These are phyloP conservation scores for Trichechus manatus DNA, from an alignment of 2,113 vertebrate genomes.

Conservation along the genomic window DNA sequence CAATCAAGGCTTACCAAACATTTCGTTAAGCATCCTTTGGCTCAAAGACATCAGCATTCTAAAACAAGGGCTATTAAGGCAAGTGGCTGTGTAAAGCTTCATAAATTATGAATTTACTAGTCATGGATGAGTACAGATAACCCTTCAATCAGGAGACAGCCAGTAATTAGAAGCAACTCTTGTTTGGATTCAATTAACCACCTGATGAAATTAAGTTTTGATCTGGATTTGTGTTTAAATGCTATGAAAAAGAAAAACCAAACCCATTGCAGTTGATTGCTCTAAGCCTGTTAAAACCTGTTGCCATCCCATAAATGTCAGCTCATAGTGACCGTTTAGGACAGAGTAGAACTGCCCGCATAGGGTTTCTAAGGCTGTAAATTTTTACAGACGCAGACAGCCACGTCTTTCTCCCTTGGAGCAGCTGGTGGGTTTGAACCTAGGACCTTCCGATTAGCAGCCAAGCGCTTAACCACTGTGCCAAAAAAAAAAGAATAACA, in stretches of 20 bases:
- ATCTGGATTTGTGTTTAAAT: constrained; percentile 46
- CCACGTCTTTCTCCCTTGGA: background rate
- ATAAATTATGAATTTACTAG: constrained; percentile 74
- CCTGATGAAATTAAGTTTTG: constrained; percentile 43
- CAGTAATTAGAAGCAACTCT: constrained; percentile 68
- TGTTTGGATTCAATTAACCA: constrained; percentile 66
- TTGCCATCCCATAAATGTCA: background rate
- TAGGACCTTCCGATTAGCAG: background rate
- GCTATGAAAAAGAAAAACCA: too few relatives aligned
- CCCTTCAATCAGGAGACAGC: constrained; percentile 44
- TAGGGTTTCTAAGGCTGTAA: background rate
- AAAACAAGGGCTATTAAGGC: constrained; percentile 47
- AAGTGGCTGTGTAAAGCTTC: constrained; percentile 52
- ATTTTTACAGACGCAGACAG: background rate
- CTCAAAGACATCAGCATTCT: constrained; percentile 21
- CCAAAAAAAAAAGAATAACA: background rate
- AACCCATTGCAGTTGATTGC: too few relatives aligned
- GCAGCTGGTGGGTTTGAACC: background rate
- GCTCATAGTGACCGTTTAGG: background rate
- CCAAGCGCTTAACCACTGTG: background rate
- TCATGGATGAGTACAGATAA: constrained; percentile 67
- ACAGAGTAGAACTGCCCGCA: background rate
- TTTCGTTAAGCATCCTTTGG: constrained; percentile 24
- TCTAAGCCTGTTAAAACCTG: background rate
- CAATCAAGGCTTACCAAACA: background rate